Evolutionary conservation across 2,888 invertebrate genomes (phyloP).

Genomic region (Pristionchus japonicus): DNA sequence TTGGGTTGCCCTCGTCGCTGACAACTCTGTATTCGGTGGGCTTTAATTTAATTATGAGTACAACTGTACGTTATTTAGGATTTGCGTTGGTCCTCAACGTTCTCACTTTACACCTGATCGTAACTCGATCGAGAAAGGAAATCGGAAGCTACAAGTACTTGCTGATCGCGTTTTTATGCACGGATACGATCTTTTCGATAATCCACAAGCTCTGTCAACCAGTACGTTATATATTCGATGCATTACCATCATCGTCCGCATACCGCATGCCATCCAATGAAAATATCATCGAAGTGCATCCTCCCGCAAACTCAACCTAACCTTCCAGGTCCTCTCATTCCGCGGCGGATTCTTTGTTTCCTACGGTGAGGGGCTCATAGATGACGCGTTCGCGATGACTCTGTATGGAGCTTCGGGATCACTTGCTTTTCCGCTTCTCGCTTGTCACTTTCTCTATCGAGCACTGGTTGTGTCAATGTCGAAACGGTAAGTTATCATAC

Average conservation of each 20-base stretch:
- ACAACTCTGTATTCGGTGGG: too few species aligned
- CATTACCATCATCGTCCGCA: too few species aligned
- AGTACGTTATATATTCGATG: not conserved
- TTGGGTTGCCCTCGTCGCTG: too few species aligned
- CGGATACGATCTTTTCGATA: not conserved
- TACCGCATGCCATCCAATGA: too few species aligned
- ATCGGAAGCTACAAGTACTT: not conserved
- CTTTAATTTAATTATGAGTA: too few species aligned
- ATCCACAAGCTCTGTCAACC: not conserved
- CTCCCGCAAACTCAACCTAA: too few species aligned
- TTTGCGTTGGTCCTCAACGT: not conserved
- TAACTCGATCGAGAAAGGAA: not conserved
- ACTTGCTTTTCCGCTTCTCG: not conserved
- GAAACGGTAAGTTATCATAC: too few species aligned
- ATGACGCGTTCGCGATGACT: not conserved
- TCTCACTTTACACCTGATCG: not conserved
- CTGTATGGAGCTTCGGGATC: not conserved
- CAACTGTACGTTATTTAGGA: too few species aligned
- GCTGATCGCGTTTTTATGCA: not conserved
- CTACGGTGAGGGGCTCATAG: not conserved
- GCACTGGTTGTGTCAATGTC: not conserved
- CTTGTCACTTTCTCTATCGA: not conserved
- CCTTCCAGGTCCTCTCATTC: not conserved
- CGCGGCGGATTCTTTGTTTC: not conserved
- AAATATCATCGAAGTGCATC: too few species aligned